Base-by-base conservation (phyloP, 2,888 invertebrate genomes). In the Tetrapedia diversipes region DNA sequence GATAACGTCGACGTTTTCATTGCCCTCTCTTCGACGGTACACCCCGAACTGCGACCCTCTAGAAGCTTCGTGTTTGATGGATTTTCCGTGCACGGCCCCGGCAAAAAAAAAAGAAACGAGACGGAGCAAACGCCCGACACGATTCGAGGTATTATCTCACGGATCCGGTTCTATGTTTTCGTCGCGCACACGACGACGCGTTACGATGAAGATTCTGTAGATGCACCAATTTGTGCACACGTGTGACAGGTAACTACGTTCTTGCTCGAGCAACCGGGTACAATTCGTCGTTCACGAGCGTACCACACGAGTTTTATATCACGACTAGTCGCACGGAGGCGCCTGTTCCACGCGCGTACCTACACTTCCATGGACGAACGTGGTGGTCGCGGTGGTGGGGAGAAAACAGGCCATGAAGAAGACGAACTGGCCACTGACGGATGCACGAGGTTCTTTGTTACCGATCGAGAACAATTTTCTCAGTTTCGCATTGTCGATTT, bases 1-100 rank as follows among this genome's bases (percentile, higher is more conserved):
- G 87, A 80, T 67, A 86, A 86, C 65, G 88, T 89, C 73, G 90
- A 86, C 84, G 88, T 89, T 86, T 90, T 90, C 90, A 90, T 91
- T 71, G 66, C 76, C 66, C 73, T 82, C 72, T 72, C 79, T 65
- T 80, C 69, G 75, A 56, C 61, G 74, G 72, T 67, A 63, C 81
- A 73, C 79, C 76, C 83, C 60, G 65, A 22, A 22, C 45, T 49
- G 16, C 59, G 39, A n/a, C 60, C 70, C 79, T 85, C 81, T 34
- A 70, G 83, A 32, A 77, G 51, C 75, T 74, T 82, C 70, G 75
- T 73, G 83, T 54, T 79, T 57, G 24, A 75, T 60, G 64, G 39
- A 24, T 63, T 67, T n/a, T 47, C 32, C 45, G 27, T 29, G 16
- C 34, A 29, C 56, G 19, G 6, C 19, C n/a, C 16, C 64, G 54